These are phyloP conservation scores for Petrocephalus schoutedeni DNA, from an alignment of 2,797 vertebrate species.

Conservation along the genomic window DNA sequence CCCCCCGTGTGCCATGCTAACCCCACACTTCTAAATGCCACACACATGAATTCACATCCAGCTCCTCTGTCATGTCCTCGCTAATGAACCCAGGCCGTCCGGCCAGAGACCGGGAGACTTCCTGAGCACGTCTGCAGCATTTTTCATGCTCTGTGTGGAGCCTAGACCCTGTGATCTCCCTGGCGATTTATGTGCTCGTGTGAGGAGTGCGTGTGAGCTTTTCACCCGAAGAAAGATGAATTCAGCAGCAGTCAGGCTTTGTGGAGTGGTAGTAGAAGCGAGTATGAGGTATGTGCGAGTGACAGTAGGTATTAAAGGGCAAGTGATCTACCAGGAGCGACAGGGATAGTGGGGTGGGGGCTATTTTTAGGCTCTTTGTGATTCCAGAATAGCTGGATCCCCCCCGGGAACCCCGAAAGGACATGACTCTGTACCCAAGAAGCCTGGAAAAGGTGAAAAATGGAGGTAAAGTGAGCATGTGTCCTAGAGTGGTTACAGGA, in stretches of 20 bases:
- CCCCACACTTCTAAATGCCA: background rate
- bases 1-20: background rate
- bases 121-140: background rate
- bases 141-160: background rate
- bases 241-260: conserved; percentile 2
- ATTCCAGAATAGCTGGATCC: background rate
- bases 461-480: background rate
- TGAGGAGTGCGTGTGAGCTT: background rate
- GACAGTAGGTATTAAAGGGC: conserved; percentile 8
- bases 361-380: conserved; percentile 9
- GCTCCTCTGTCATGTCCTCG: background rate
- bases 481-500: background rate
- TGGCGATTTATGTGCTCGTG: background rate
- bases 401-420: background rate
- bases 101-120: background rate
- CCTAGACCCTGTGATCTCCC: background rate
- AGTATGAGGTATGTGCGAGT: conserved; percentile 6
- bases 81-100: background rate
- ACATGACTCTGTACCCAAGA: background rate
- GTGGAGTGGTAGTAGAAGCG: background rate
- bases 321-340: background rate
- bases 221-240: background rate
- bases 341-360: background rate
- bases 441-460: background rate
- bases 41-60: background rate